phyloP scores from a whole-genome alignment of 2,888 invertebrate species.

The Didymodactylos carnosus region DNA sequence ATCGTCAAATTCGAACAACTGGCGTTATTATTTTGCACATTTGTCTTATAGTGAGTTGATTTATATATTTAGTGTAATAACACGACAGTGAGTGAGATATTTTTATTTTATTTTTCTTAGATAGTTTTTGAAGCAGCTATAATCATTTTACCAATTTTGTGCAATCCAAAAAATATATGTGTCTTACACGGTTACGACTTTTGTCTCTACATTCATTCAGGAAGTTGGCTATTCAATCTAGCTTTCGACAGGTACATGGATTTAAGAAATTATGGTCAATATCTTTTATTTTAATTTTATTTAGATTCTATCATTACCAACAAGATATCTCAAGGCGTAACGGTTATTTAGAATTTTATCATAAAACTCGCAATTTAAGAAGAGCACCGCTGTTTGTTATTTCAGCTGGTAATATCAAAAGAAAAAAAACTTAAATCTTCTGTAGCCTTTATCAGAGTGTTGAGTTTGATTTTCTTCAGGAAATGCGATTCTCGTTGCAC shows the following conservation, averaged over 20 bases:
- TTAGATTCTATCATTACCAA: constrained; percentile 19
- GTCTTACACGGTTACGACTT: constrained; percentile 16
- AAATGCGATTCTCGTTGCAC: constrained; percentile 18
- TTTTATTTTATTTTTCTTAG: constrained; percentile 17
- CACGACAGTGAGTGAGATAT: neutral
- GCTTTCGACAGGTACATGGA: constrained; percentile 21
- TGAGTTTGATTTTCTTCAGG: constrained; percentile 17
- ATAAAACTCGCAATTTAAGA: constrained; percentile 21
- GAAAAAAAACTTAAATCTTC: neutral
- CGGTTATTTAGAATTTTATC: constrained; percentile 26
- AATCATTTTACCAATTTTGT: constrained; percentile 20
- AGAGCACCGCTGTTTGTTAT: constrained; percentile 21
- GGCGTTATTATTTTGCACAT: constrained; percentile 19
- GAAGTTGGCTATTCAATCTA: constrained; percentile 23
- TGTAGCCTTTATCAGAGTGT: neutral
- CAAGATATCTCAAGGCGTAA: constrained; percentile 18
- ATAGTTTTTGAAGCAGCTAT: constrained; percentile 19
- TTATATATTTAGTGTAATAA: neutral
- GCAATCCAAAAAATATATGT: constrained; percentile 13
- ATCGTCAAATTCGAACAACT: constrained; percentile 18
- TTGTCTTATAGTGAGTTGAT: constrained; percentile 18
- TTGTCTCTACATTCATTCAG: constrained; percentile 22
- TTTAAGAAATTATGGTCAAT: too few relatives aligned
- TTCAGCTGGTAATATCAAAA: constrained; percentile 20
- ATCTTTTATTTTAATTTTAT: too few relatives aligned